Base-by-base conservation (phyloP, 2,888 invertebrate species). In the Pediacus dermestoides region DNA sequence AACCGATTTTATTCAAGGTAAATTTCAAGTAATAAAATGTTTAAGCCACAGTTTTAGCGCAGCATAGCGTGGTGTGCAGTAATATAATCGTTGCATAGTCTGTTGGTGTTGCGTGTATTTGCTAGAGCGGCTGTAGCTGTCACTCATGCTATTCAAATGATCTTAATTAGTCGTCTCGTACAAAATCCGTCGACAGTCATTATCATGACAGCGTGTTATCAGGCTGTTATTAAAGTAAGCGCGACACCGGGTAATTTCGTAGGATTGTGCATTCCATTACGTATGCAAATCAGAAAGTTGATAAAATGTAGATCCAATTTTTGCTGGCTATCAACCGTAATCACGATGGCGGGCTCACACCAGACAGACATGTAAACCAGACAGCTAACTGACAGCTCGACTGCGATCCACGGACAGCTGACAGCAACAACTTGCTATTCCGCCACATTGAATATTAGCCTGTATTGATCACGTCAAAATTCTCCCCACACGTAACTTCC, bases 361-460 rank as follows among this genome's bases (percentile, higher is more conserved):
- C 60, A 61, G 56, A 61, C 63, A 65, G 66, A 63, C 64, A 63
- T 64, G 66, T 64, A 65, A 73, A 73, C 71, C 66, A 73, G 73
- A 72, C 73, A 72, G 72, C 61, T 68, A 71, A 73, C 71, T 73
- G 73, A 72, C 73, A 71, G 70, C 65, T 59, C 64, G 70, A 68
- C 71, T 69, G 68, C 69, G 66, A 67, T 63, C 70, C 68, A 57
- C 55, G 57, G 66, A 63, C 66, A 64, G 65, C 66, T 66, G 67
- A 64, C 67, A 66, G 64, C 59, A 63, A 70, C 72, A 72, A 70
- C 68, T 69, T 67, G 67, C 68, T 65, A 61, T 63, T 63, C 66
- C 63, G 66, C 67, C 70, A 70, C 70, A 69, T 67, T 67, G 65
- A 70, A 68, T 71, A 70, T 70, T 70, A 70, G 64, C 62, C 57